Evolutionary conservation across 2,797 vertebrate genomes (phyloP), one percentile per base, ranked within the genome.

Genomic region (Sebastes kiyomatsui): DNA sequence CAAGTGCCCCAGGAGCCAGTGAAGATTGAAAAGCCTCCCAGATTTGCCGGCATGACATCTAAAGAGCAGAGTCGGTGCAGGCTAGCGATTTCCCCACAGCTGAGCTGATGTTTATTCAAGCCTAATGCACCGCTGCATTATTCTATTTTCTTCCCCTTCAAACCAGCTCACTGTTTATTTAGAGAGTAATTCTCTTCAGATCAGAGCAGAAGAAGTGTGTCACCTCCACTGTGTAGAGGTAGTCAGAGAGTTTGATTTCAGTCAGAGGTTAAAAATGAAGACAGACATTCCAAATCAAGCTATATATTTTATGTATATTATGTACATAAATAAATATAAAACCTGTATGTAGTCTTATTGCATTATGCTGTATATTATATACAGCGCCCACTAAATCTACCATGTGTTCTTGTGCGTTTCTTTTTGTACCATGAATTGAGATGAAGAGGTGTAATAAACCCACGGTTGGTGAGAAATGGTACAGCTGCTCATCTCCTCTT

Each of bases 271-370:
- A 72, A 67, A 79, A 75, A 80, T 25, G 46, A 77, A 75, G 22
- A 71, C 33, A 69, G 69, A 86, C 89, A 91, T 93, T 94, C 93
- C 89, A 87, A 88, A 77, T 72, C 14, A 80, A 74, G 77, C 52
- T 74, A 68, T 79, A 75, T 81, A 88, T 79, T 82, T 46, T 80
- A 3, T 93, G 84, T 90, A 92, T 72, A 89, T 67, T 60, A 67
- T 92, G 91, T 93, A 94, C 32, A 91, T 81, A 80, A 75, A 81
- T 86, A 77, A 73, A 88, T 86, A 78, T 86, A 46, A 83, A 87
- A 77, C 76, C 58, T 88, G 60, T 83, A 84, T 83, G 87, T 81
- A 77, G 74, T 91, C 72, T 79, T 80, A 78, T 58, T 89, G 85
- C 79, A 67, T 81, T 82, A 71, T 86, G 77, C 38, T 90, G 83